Evolutionary conservation across 2,113 vertebrate genomes (phyloP).

Genomic region (Climacteris rufus): DNA sequence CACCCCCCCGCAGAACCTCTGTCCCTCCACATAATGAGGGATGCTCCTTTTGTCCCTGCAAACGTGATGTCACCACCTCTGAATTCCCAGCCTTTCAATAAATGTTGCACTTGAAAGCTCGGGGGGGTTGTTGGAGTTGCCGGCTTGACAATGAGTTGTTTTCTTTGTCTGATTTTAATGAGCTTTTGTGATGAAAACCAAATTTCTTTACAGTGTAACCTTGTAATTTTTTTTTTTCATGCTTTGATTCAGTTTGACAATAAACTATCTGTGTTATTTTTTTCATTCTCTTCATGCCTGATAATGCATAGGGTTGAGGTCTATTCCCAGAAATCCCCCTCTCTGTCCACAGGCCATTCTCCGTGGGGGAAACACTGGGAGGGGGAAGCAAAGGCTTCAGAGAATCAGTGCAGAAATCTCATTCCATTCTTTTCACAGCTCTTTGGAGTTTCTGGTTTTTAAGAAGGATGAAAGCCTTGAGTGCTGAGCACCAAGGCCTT

Average conservation of each 20-base stretch:
- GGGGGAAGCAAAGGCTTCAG: neutral
- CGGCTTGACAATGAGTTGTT: neutral
- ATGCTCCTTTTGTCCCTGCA: neutral
- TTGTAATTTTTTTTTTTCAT: neutral
- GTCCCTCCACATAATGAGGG: neutral
- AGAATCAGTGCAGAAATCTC: neutral
- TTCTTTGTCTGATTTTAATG: neutral
- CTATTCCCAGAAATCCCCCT: neutral
- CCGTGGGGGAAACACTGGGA: neutral
- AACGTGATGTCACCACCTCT: neutral
- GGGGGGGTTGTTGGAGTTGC: neutral
- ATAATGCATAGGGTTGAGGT: neutral
- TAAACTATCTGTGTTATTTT: conserved; percentile 24
- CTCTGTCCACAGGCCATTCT: neutral
- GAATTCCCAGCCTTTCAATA: neutral
- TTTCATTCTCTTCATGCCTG: conserved; percentile 35
- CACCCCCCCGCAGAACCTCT: neutral
- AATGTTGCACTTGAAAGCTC: neutral
- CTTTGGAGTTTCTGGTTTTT: neutral
- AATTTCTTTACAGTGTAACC: neutral
- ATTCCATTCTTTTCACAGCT: neutral
- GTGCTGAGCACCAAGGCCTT: neutral
- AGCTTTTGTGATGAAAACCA: conserved; percentile 13
- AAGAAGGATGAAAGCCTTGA: neutral
- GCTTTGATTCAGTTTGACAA: conserved; percentile 24